Base-by-base conservation (phyloP, 2,797 vertebrate genomes). In the Pangasius mekongensis region DNA sequence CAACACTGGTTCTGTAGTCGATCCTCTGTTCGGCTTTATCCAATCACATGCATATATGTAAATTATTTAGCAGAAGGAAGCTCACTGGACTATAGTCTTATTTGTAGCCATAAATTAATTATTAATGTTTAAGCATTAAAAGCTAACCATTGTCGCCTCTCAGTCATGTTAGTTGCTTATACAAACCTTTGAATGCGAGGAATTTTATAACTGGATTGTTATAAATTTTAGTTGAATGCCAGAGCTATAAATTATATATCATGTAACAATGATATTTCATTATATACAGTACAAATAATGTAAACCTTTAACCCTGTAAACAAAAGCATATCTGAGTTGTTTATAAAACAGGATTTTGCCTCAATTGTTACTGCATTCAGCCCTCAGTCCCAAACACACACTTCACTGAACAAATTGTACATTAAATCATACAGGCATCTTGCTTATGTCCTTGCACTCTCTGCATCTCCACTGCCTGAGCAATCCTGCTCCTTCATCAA, bases 401-500 rank as follows among this genome's bases (percentile, higher is more conserved):
- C 77, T 56, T 60, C 10, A 43, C 49, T 71, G 89, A 86, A 84
- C 73, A 87, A 58, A 77, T 56, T 86, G 66, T 33, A 22, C 87
- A 58, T 83, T 88, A 69, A 83, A 87, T n/a, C 85, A 90, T 86
- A 87, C 64, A 86, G 64, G 36, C 78, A 69, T 47, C 83, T 86
- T 60, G 24, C 84, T 89, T 54, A 54, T 88, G 80, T 83, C 66
- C 64, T 47, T 47, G 67, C 14, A 36, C 66, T 74, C 56, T 67
- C 81, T 62, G 73, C 81, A 73, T 86, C 86, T 88, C 87, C 73
- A 80, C 67, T 81, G 58, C 83, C 56, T 64, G 77, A 58, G 86
- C 54, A 87, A 89, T 85, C 76, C 24, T 22, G 47, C 77, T 81
- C 73, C 67, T 73, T 88, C 88, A 90, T 84, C 87, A 90, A 89